A percentile compares a stretch with the other conserved stretches of the same genome.
Evolutionary conservation across 1,140 invertebrate genomes (phyloP).

Genomic region (Mycetomoellerius zeteki): DNA sequence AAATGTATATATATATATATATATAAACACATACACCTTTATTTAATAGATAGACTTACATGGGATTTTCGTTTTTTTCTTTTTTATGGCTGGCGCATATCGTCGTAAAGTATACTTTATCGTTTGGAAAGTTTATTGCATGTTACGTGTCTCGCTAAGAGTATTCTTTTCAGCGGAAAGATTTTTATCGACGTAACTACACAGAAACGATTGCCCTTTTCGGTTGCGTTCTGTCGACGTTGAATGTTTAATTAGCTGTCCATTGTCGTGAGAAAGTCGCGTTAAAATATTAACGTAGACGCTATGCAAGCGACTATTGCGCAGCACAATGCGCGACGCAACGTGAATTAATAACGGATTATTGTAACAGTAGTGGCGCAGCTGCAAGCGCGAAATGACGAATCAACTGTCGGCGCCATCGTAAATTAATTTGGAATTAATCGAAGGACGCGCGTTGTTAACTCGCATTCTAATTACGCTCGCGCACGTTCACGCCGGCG

Average conservation of each 20-base stretch:
- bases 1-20: not conserved
- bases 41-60: no score
- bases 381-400: conserved; percentile 33
- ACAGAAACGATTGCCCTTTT: not conserved
- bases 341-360: conserved; percentile 60
- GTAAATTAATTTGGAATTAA: conserved; percentile 63
- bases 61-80: not conserved
- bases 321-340: conserved; percentile 25
- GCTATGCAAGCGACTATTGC: conserved; percentile 1
- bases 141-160: conserved; percentile 1
- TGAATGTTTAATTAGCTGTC: conserved; percentile 50
- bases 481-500: not conserved
- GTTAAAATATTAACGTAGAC: conserved; percentile 48
- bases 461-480: conserved; percentile 29
- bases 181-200: conserved; percentile 8
- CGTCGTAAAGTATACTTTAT: not conserved
- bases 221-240: not conserved
- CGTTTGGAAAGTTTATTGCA: conserved; percentile 9
- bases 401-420: conserved; percentile 41
- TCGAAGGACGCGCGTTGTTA: conserved; percentile 38
- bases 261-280: conserved; percentile 45
- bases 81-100: not conserved
- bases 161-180: not conserved
- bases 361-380: conserved; percentile 28
- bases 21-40: not conserved